These are phyloP conservation scores for Therioaphis trifolii DNA, from an alignment of 2,888 invertebrate species.

Conservation along the genomic window DNA sequence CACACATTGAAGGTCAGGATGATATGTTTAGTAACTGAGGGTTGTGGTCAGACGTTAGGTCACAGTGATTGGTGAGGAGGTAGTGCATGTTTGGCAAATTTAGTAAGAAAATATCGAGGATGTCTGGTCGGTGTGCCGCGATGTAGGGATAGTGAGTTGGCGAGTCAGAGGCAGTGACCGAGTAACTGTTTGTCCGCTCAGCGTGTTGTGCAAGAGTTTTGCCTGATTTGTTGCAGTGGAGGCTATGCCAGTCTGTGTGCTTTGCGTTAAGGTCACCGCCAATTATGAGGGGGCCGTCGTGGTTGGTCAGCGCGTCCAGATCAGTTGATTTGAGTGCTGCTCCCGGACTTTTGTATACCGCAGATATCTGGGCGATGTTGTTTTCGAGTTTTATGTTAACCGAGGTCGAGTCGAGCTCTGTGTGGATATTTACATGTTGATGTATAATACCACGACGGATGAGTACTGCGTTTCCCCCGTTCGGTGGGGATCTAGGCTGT, in stretches of 20 bases:
- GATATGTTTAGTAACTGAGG: no score
- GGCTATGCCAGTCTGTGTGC: slow-evolving; percentile 45
- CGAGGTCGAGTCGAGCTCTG: background rate
- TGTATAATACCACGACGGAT: background rate
- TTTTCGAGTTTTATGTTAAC: background rate
- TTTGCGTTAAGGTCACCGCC: slow-evolving; percentile 50
- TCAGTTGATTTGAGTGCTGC: background rate
- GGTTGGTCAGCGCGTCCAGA: background rate
- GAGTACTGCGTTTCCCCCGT: background rate
- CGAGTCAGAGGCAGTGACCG: no score
- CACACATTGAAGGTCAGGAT: no score
- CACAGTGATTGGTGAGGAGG: no score
- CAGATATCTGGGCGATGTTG: background rate
- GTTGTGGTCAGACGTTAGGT: no score
- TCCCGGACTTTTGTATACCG: background rate
- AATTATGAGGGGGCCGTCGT: background rate
- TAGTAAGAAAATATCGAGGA: no score
- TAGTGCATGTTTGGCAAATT: no score
- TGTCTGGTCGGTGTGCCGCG: no score
- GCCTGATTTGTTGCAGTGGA: slow-evolving; percentile 6
- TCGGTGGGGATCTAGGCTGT: background rate
- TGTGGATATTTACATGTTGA: background rate
- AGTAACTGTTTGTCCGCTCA: no score
- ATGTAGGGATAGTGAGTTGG: no score
- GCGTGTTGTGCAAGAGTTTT: no score